Evolutionary conservation across 2,113 vertebrate genomes (phyloP).

Genomic region (Mus musculus): GRCm39 chr3:36234501-36235000

Average conservation of each 20-base stretch:
- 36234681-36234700: background rate
- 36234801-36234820: background rate
- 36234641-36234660: background rate
- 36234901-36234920: background rate
- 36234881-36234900: background rate
- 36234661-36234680: background rate
- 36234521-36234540: background rate
- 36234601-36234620: too few relatives aligned
- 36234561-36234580: background rate
- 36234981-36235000: background rate
- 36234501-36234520: background rate
- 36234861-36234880: background rate
- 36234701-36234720: background rate
- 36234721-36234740: background rate
- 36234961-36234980: background rate
- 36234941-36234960: background rate
- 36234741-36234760: background rate
- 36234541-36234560: background rate
- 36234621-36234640: background rate
- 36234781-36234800: background rate
- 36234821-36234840: background rate
- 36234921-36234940: background rate
- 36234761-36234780: background rate
- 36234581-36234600: background rate
- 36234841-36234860: fast-evolving